These are phyloP conservation scores for Andrena minutula DNA, from an alignment of 2,888 invertebrate genomes.

Conservation along the genomic window DNA sequence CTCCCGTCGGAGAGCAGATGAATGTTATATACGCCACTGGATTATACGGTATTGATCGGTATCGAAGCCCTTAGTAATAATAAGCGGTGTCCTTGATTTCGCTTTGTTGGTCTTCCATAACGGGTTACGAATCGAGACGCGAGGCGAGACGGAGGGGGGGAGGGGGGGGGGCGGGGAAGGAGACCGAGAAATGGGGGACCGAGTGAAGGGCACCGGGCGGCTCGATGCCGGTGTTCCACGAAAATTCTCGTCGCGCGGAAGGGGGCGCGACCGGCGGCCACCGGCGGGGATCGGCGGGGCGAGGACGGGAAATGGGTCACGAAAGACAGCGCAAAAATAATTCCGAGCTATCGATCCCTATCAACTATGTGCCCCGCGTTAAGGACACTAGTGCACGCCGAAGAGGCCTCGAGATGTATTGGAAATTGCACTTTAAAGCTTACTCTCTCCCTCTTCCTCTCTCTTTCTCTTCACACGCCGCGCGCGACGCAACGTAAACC, in stretches of 20 bases:
- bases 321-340: constrained; percentile 64
- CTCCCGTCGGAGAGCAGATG: constrained; percentile 33
- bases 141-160: not conserved
- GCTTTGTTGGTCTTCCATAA: constrained; percentile 62
- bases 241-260: not conserved
- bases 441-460: not conserved
- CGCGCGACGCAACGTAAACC: constrained; percentile 42
- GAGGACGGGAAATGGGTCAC: constrained; percentile 58
- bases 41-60: constrained; percentile 66
- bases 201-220: not conserved
- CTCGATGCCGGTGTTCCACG: not conserved
- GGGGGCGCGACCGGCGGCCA: not conserved
- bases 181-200: not conserved
- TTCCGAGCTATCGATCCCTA: constrained; percentile 59
- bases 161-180: too few relatives aligned
- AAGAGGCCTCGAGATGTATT: constrained; percentile 56
- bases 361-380: constrained; percentile 57
- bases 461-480: not conserved
- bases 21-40: constrained; percentile 57
- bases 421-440: constrained; percentile 56
- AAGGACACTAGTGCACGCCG: constrained; percentile 56
- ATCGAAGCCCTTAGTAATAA: constrained; percentile 67
- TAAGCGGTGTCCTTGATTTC: constrained; percentile 65
- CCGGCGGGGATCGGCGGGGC: not conserved
- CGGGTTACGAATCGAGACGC: constrained; percentile 33